Evolutionary conservation across 2,888 invertebrate genomes (phyloP), one percentile per base, ranked within the genome.

Genomic region (Spicauda simplicius): DNA sequence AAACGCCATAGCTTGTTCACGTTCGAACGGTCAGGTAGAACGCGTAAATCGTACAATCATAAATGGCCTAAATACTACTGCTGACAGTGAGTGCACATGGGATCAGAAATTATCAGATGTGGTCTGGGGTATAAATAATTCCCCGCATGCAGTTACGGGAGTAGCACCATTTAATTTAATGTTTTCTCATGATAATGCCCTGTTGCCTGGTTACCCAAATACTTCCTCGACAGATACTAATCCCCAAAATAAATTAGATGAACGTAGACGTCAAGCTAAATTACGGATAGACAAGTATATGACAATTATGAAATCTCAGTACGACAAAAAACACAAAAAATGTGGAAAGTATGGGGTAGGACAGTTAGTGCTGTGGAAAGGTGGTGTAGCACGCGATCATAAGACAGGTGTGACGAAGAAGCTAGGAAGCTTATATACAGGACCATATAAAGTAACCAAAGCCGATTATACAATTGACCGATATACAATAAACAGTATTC

Each of bases 61-160:
- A 3, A 60, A 72, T 25, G 73, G 72, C 0, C 50, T 73, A 0
- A 74, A 71, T 19, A 70, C 70, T 14, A 65, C 55, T 45, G 48
- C 70, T 0, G 65, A 68, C 6, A 69, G 62, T 8, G 72, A 74
- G 45, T 64, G 62, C 12, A 64, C 65, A 1, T 74, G 69, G 72
- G 73, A 73, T 12, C 33, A 62, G 1, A 71, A 71, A 37, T 20
- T 73, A 19, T 2, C n/a, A 5, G 71, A 71, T 16, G 53, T 71
- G 16, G 56, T 71, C 0, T 72, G 71, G 72, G 71, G 74, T 7
- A 74, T 74, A 18, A 74, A 72, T 58, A 74, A 72, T 53, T 69
- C 71, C 7, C 62, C 58, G 2, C 61, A 70, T 54, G 2, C 65
- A 2, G 69, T 8, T 37, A 37, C 37, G 2, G 10, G 6, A 5